Percentiles rank a stretch among this genome's conserved stretches.
These are phyloP conservation scores for Rattus norvegicus DNA, from an alignment of 2,113 vertebrate genomes.

Conservation along the genomic window GRCr8 NC_086024.1:98500001-98500500, in stretches of 20 bases:
- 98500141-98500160: background rate
- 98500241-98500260: background rate
- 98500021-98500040: background rate
- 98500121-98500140: background rate
- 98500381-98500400: too few relatives aligned
- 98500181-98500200: background rate
- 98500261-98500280: background rate
- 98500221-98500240: background rate
- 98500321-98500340: background rate
- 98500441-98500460: too few relatives aligned
- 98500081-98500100: background rate
- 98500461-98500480: too few relatives aligned
- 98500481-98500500: too few relatives aligned
- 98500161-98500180: slow-evolving; percentile 35
- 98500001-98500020: background rate
- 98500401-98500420: too few relatives aligned
- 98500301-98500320: background rate
- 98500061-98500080: background rate
- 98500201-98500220: background rate
- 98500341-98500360: background rate
- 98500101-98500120: background rate
- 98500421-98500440: too few relatives aligned
- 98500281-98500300: background rate
- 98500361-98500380: too few relatives aligned
- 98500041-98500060: background rate